phyloP scores from a whole-genome alignment of 2,797 vertebrate genomes.

The Hyperoplus lanceolatus region DNA sequence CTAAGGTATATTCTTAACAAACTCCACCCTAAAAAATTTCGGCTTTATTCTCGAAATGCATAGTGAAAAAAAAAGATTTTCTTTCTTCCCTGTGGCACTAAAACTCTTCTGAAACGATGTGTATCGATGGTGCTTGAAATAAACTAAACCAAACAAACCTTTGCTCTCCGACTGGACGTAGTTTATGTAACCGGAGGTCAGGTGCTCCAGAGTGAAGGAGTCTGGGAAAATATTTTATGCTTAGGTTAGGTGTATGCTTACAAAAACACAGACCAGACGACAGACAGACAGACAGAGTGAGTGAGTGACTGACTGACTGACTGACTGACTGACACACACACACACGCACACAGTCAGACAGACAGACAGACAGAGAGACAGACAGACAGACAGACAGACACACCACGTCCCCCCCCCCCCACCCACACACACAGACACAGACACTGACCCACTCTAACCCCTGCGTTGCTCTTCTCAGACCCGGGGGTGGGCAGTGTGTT shows the following conservation, averaged over 20 bases:
- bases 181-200: conserved; percentile 80
- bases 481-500: conserved; percentile 81
- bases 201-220: conserved; percentile 81
- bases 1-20: too few species aligned
- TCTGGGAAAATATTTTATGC: conserved; percentile 55
- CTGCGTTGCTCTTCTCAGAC: conserved; percentile 83
- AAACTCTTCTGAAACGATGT: too few species aligned
- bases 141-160: not conserved
- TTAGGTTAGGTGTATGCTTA: not conserved
- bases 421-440: conserved; percentile 20
- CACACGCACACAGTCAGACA: conserved; percentile 4
- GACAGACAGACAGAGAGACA: not conserved
- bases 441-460: conserved; percentile 78
- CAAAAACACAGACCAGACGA: not conserved
- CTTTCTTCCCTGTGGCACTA: too few species aligned
- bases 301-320: too few species aligned
- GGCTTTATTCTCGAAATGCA: too few species aligned
- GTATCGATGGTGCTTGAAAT: too few species aligned
- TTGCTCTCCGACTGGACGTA: conserved; percentile 78
- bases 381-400: not conserved
- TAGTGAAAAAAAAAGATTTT: too few species aligned
- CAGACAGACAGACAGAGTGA: not conserved
- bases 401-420: not conserved
- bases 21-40: too few species aligned
- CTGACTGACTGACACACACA: conserved; percentile 1